Base-by-base conservation (phyloP, 2,888 invertebrate genomes). In the Epinotia bilunana region DNA sequence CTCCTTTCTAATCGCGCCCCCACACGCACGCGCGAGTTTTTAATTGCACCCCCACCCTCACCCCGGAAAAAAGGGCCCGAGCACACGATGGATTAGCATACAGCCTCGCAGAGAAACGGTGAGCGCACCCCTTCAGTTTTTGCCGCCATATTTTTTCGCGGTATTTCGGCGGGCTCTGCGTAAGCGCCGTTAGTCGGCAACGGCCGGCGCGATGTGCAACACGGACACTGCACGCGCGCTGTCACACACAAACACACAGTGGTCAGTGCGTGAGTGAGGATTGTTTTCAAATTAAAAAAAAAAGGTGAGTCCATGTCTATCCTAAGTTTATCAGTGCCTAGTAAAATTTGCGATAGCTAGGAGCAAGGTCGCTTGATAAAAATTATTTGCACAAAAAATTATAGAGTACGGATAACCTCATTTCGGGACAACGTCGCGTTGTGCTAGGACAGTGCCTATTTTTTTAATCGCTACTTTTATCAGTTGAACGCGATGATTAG, bases 1-100 rank as follows among this genome's bases (percentile, higher is more conserved):
- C 92, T 91, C 91, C 88, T 88, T 92, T 91, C 93, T 94, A 94
- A 94, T 94, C 93, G 93, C 90, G 86, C 88, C 89, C 91, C 91
- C 92, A 91, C 88, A 88, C 93, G 93, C 93, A 92, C 93, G 93
- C 93, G 93, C 93, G 93, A 91, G 86, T 92, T 93, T 92, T 93
- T 93, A 94, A 93, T 94, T 93, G 93, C 93, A 91, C 92, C 92
- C 92, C 89, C 85, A 83, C 87, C 87, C 86, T 84, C 86, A 86
- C 90, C 91, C 91, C 92, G 91, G 91, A 92, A 93, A 92, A 92
- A 91, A 92, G 91, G 89, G 86, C 82, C 83, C 87, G 85, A 88
- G 88, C 84, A 86, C 87, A 90, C 91, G 91, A 91, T 89, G 92
- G 93, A 94, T 94, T 94, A 94, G 93, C 93, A 94, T 93, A 93